These are phyloP conservation scores for Liparis tanakae DNA, from an alignment of 2,797 vertebrate species.

Conservation along the genomic window DNA sequence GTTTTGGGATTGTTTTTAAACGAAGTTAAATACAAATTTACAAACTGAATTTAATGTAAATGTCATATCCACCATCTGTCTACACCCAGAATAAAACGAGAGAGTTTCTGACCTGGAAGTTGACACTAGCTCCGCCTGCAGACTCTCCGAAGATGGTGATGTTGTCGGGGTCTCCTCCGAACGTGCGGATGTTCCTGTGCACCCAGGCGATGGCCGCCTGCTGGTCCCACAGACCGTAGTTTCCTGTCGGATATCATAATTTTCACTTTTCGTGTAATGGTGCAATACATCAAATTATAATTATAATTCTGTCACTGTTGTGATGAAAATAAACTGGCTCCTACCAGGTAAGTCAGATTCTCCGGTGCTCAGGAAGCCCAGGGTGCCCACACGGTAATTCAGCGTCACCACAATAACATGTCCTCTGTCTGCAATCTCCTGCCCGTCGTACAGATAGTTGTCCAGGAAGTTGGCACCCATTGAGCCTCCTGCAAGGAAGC, in stretches of 20 bases:
- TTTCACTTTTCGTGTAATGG: neutral
- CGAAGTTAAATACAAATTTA: neutral
- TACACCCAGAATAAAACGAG: neutral
- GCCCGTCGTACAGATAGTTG: conserved; percentile 90
- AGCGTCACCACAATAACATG: conserved; percentile 94
- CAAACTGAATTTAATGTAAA: neutral
- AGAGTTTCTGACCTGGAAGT: conserved; percentile 85
- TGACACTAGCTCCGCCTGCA: conserved; percentile 89
- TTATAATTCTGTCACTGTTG: neutral
- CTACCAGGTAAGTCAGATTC: conserved; percentile 88
- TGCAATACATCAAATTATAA: neutral
- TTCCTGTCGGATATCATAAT: conserved; percentile 79
- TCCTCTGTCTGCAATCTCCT: conserved; percentile 90
- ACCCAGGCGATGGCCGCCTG: conserved; percentile 95
- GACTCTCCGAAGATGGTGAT: conserved; percentile 96
- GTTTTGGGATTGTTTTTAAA: neutral
- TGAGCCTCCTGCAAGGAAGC: conserved; percentile 83
- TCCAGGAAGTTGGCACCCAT: conserved; percentile 87
- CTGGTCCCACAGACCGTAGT: conserved; percentile 95
- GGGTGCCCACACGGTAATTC: conserved; percentile 90
- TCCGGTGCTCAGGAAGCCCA: conserved; percentile 95
- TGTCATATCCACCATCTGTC: neutral
- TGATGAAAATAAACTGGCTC: neutral
- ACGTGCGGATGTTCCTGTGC: conserved; percentile 92
- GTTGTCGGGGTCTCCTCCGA: conserved; percentile 92